Evolutionary conservation across 2,888 invertebrate genomes (phyloP).

Genomic region (Drosophila phalerata): DNA sequence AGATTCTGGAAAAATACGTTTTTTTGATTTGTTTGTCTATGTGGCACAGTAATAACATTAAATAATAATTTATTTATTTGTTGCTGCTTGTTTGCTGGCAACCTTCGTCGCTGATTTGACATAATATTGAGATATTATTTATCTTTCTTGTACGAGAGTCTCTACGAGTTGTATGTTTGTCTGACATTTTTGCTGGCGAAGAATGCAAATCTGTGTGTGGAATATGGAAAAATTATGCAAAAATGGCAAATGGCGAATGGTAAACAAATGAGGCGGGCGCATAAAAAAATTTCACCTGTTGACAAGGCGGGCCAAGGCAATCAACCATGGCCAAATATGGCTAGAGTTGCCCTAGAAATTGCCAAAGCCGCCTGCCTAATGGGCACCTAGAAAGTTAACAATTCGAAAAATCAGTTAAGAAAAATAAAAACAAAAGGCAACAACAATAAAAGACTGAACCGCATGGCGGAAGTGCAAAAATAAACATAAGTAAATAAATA

Average conservation of each 20-base stretch:
- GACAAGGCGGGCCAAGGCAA: constrained; percentile 68
- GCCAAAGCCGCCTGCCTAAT: constrained; percentile 39
- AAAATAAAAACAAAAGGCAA: constrained; percentile 11
- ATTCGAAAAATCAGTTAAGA: constrained; percentile 9
- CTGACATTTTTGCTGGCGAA: constrained; percentile 24
- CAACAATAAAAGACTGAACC: constrained; percentile 30
- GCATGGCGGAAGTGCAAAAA: constrained; percentile 57
- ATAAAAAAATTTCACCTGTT: constrained; percentile 72
- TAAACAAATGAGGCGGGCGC: constrained; percentile 62
- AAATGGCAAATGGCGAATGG: constrained; percentile 22
- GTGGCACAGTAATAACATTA: constrained; percentile 58
- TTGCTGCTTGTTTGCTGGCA: constrained; percentile 41
- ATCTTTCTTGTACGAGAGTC: constrained; percentile 30
- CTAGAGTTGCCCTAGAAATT: constrained; percentile 63
- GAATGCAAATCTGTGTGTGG: constrained; percentile 64
- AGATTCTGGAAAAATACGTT: constrained; percentile 19
- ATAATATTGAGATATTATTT: constrained; percentile 47
- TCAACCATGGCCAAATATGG: constrained; percentile 59
- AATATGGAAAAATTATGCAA: constrained; percentile 69
- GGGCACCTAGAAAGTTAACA: constrained; percentile 59
- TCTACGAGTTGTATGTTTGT: neutral
- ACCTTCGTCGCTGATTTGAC: constrained; percentile 56
- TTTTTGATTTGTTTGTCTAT: constrained; percentile 32
- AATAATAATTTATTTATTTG: constrained; percentile 37
- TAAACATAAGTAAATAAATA: constrained; percentile 11